Evolutionary conservation across 2,113 vertebrate species (phyloP), one percentile per base, ranked within the genome.

Genomic region (Actenoides lindsayi): DNA sequence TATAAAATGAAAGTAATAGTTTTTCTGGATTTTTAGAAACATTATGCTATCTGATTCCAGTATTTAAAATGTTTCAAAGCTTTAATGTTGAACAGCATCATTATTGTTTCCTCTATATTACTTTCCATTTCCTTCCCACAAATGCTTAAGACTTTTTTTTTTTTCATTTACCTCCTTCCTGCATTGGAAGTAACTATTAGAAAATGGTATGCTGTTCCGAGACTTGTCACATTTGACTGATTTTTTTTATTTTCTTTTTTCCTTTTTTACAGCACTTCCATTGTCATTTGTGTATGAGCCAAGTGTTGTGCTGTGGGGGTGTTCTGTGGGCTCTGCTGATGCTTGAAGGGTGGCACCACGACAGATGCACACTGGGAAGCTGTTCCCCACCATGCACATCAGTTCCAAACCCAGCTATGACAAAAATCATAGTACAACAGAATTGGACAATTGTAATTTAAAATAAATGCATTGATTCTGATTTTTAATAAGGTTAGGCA

Each of bases 401-500:
- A 11, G 2, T 71, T 89, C 57, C 69, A 89, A 95, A 79, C 9
- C 3, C 65, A 73, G 79, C 81, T 57, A 78, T n/a, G 48, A 51
- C 57, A 78, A 65, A 95, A 86, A 65, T 70, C 68, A 46, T 25
- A 70, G 54, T 79, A 85, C 91, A 89, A 78, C 42, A 76, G 48
- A 67, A 84, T 83, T 73, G 95, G 90, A 94, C 87, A 94, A 97
- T 94, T 64, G 68, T 89, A 87, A 96, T 95, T 94, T 90, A 76
- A 95, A 95, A 96, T 92, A 97, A 97, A 96, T 88, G 56, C 94
- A 97, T 94, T 95, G 95, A 95, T 94, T 95, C 84, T 89, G 76
- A 95, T 96, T 97, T 94, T 94, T 96, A 97, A 97, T 95, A 97
- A 97, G 97, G 94, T 97, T 97, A 97, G 95, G 88, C 95, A 95